Percentiles rank a stretch among this genome's conserved stretches.
Conservation (phyloP, 2,113 vertebrate genomes). For the Tursiops truncatus region DNA sequence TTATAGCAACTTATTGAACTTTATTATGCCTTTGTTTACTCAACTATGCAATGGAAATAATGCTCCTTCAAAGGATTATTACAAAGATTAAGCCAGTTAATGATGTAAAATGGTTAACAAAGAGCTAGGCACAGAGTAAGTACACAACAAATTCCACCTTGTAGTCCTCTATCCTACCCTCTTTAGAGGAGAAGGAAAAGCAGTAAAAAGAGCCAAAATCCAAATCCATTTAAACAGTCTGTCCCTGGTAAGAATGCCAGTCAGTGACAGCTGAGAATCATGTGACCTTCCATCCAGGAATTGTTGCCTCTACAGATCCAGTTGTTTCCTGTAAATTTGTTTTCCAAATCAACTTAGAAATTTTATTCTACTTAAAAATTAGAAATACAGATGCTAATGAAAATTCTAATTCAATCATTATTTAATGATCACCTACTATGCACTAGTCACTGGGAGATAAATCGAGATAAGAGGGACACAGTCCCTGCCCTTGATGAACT, state of each 20-base stretch:
- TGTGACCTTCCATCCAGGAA: neutral
- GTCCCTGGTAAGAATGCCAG: neutral
- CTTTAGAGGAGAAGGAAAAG: neutral
- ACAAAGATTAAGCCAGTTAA: neutral
- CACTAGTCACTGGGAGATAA: neutral
- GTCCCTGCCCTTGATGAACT: neutral
- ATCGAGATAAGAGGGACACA: neutral
- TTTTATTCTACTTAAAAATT: neutral
- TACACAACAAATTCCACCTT: neutral
- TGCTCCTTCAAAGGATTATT: neutral
- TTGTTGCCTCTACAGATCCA: neutral
- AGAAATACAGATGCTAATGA: neutral
- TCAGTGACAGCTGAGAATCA: neutral
- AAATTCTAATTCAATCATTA: neutral
- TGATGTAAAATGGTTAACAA: neutral
- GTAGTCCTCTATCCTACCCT: neutral
- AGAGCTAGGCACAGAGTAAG: neutral
- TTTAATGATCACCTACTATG: neutral
- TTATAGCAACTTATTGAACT: neutral
- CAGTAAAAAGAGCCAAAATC: neutral
- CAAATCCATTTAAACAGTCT: neutral
- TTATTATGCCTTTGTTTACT: neutral
- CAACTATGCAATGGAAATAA: neutral
- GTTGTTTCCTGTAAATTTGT: neutral
- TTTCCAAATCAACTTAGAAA: neutral